Base-by-base conservation (phyloP, 2,113 vertebrate genomes). In the Phycodurus eques region DNA sequence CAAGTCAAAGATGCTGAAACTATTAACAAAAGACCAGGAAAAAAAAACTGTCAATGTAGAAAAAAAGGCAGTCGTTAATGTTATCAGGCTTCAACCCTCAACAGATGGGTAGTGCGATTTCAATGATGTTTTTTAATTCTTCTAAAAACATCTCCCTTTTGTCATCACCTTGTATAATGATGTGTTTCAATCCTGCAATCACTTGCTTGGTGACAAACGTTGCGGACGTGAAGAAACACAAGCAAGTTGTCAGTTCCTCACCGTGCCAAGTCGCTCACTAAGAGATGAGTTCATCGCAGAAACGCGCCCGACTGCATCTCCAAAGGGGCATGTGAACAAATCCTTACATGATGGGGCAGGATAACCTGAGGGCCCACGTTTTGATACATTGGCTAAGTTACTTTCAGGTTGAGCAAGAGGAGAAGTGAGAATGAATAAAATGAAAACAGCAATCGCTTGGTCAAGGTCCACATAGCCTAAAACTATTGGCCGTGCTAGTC, bases 51-150 rank as follows among this genome's bases (percentile, higher is more conserved):
- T 27, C 27, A 27, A 27, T 27, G 27, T 33, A 70, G 47, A 81
- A 82, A 13, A 7, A 81, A 82, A 56, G 60, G 47, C 77, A 68
- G 71, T 70, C 83, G 83, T 87, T 86, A 80, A 73, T 75, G 73
- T 88, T 83, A 88, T 90, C 81, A 75, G 73, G 81, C 74, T 84
- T 83, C 68, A 71, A 4, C 79, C 80, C 82, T 82, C 84, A 83
- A 83, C 66, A 75, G 78, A 76, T 60, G 68, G 71, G 39, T 47
- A 82, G 80, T 82, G 17, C 43, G 74, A 71, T 80, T 72, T 61
- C 77, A 68, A 74, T 80, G 56, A 22, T 65, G 12, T 68, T 57
- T 69, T 72, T 64, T 57, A 22, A 57, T 2, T 53, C 10, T 6
- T 22, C n/a, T 13, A 59, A 59, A 59, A 59, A 10, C 53, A 6